These are phyloP conservation scores for Gymnogyps californianus DNA, from an alignment of 2,113 vertebrate species.

Conservation along the genomic window DNA sequence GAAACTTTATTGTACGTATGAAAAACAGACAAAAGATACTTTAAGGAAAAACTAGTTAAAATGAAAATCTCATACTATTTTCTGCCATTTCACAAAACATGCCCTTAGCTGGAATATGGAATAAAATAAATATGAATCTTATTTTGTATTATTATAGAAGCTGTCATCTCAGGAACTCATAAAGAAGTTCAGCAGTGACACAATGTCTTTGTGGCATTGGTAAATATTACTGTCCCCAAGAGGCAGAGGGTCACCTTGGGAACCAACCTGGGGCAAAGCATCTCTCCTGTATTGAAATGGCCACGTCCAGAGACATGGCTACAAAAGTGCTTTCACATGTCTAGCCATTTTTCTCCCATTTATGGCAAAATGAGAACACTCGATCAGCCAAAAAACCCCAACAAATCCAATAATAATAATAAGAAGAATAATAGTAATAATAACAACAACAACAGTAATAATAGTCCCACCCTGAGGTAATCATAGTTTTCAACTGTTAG, in stretches of 20 bases:
- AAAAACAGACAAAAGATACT: not conserved
- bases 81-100: not conserved
- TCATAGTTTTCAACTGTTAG: not conserved
- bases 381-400: rapidly evolving
- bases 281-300: not conserved
- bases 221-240: not conserved
- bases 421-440: not conserved
- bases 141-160: not conserved
- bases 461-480: not conserved
- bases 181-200: not conserved
- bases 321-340: not conserved
- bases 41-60: not conserved
- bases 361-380: not conserved
- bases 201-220: not conserved
- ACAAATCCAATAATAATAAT: not conserved
- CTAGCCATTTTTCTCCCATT: not conserved
- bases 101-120: not conserved
- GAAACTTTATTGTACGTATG: not conserved
- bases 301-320: not conserved
- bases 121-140: constrained; percentile 4
- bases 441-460: not conserved
- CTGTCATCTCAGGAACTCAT: not conserved
- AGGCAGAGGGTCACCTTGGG: not conserved
- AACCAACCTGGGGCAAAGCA: not conserved
- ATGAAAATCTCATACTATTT: not conserved